These are phyloP conservation scores for Drosophila chauvacae DNA, from an alignment of 1,140 invertebrate species.

Conservation along the genomic window DNA sequence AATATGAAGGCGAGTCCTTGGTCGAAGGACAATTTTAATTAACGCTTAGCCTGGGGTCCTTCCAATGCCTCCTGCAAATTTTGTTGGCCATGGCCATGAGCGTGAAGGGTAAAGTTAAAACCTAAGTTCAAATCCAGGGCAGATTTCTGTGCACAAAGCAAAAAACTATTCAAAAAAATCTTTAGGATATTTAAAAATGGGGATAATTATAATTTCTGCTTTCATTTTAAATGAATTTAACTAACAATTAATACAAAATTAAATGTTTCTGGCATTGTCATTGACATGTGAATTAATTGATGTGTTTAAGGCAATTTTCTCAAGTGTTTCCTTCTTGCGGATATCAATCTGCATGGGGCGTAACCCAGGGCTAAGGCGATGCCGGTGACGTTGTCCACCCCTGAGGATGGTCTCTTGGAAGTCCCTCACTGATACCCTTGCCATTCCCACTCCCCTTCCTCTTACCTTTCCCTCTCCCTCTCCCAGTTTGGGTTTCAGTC, in stretches of 20 bases:
- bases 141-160: slow-evolving; percentile 1
- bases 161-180: background rate
- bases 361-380: slow-evolving; percentile 50
- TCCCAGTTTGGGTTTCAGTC: slow-evolving; percentile 11
- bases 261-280: background rate
- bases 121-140: slow-evolving; percentile 1
- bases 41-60: slow-evolving; percentile 56
- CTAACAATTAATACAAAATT: background rate
- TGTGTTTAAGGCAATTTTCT: slow-evolving; percentile 1
- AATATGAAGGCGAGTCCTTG: slow-evolving; percentile 16
- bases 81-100: slow-evolving; percentile 32
- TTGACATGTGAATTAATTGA: background rate
- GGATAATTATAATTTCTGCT: background rate
- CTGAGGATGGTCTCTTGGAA: slow-evolving; percentile 8
- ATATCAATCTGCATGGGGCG: slow-evolving; percentile 74
- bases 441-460: background rate
- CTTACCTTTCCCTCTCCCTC: background rate
- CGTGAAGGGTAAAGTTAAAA: slow-evolving; percentile 16
- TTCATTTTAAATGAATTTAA: background rate
- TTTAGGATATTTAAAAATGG: background rate
- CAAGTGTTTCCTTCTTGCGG: slow-evolving; percentile 29
- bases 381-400: slow-evolving; percentile 40
- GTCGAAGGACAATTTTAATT: slow-evolving; percentile 76
- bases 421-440: background rate
- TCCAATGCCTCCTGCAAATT: slow-evolving; percentile 51